These are phyloP conservation scores for Andrena marginata DNA, from an alignment of 2,888 invertebrate species.

Conservation along the genomic window DNA sequence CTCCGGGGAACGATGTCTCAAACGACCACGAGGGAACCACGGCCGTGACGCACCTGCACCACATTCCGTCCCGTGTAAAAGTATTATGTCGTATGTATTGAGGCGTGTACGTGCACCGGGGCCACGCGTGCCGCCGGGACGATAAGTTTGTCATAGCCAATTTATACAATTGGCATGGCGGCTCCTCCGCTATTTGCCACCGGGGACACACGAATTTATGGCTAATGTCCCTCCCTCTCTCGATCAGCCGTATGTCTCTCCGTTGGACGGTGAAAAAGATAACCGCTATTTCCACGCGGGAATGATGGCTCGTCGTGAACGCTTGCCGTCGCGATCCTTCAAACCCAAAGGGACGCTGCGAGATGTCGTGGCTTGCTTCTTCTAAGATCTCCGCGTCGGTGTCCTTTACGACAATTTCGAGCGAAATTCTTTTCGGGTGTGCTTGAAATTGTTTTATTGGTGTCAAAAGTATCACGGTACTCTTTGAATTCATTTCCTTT, in stretches of 20 bases:
- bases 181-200: conserved; percentile 79
- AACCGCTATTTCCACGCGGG: conserved; percentile 45
- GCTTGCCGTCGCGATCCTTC: conserved; percentile 37
- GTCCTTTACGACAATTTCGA: no score
- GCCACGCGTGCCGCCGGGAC: conserved; percentile 61
- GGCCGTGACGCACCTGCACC: conserved; percentile 74
- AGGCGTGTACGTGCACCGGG: conserved; percentile 61
- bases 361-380: not conserved
- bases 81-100: conserved; percentile 59
- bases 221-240: conserved; percentile 70
- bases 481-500: no score
- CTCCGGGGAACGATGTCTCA: conserved; percentile 84
- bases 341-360: conserved; percentile 2
- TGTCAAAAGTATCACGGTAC: not conserved
- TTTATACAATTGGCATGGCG: conserved; percentile 83
- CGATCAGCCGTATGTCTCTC: conserved; percentile 37
- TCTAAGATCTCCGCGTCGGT: not conserved
- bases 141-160: conserved; percentile 85
- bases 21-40: conserved; percentile 82
- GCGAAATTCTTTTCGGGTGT: no score
- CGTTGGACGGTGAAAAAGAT: conserved; percentile 53
- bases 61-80: conserved; percentile 65
- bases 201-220: conserved; percentile 83
- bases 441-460: not conserved
- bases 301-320: conserved; percentile 60